phyloP scores from a whole-genome alignment of 2,888 invertebrate genomes.

The Trachelus troglodyta region DNA sequence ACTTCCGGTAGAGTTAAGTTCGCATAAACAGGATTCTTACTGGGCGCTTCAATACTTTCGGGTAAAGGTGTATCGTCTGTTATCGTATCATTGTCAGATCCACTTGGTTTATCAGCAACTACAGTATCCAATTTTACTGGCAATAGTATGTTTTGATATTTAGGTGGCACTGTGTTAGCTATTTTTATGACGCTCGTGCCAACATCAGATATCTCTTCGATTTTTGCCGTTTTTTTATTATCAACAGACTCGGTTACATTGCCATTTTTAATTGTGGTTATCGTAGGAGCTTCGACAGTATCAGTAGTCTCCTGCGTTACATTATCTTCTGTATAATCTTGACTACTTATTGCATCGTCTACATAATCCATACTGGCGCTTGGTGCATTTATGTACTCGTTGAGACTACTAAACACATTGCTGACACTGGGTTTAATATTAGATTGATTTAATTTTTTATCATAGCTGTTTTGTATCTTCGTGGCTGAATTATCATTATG shows the following conservation, averaged over 20 bases:
- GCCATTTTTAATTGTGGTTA: not conserved
- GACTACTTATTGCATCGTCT: slow-evolving; percentile 29
- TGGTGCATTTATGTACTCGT: slow-evolving; percentile 71
- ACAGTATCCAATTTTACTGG: slow-evolving; percentile 42
- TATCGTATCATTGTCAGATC: slow-evolving; percentile 14
- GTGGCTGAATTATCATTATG: slow-evolving; percentile 45
- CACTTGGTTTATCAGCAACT: slow-evolving; percentile 23
- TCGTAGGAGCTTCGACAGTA: not conserved
- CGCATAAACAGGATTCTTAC: slow-evolving; percentile 8
- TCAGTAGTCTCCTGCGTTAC: slow-evolving; percentile 12
- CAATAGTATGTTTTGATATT: slow-evolving; percentile 53
- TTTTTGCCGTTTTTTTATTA: not conserved
- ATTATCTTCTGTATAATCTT: slow-evolving; percentile 29
- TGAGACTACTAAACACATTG: slow-evolving; percentile 74
- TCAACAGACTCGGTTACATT: not conserved
- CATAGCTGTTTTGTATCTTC: slow-evolving; percentile 54
- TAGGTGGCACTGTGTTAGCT: slow-evolving; percentile 31
- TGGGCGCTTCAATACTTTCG: slow-evolving; percentile 11
- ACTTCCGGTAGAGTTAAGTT: slow-evolving; percentile 15
- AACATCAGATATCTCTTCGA: not conserved
- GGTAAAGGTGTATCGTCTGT: slow-evolving; percentile 1
- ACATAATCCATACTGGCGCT: slow-evolving; percentile 47
- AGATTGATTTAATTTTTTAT: slow-evolving; percentile 56
- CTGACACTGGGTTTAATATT: slow-evolving; percentile 69
- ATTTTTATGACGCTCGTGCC: slow-evolving; percentile 14